Conservation (phyloP, 2,797 vertebrate species). For the Pampus argenteus region DNA sequence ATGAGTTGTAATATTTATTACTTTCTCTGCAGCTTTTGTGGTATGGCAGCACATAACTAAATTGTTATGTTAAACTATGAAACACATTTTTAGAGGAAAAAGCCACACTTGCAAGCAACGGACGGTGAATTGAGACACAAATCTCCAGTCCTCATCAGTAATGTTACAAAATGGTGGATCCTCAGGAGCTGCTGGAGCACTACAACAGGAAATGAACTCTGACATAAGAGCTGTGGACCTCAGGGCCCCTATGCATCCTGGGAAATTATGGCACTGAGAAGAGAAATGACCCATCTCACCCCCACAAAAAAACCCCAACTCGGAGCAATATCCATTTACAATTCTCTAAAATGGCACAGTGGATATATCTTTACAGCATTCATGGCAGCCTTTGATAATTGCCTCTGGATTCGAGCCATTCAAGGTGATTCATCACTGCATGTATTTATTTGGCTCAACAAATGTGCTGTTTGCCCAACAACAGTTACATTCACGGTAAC, state of each 20-base stretch:
- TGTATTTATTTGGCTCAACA: conserved; percentile 49
- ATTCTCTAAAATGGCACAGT: conserved; percentile 46
- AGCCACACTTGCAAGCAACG: neutral
- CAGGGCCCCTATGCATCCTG: conserved; percentile 79
- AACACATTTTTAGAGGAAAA: conserved; percentile 11
- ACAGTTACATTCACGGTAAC: conserved; percentile 55
- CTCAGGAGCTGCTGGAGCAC: conserved; percentile 68
- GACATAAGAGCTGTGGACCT: conserved; percentile 81
- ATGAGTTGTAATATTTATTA: conserved; percentile 7
- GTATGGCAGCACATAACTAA: neutral
- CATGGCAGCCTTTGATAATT: conserved; percentile 25
- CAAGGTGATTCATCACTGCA: conserved; percentile 50
- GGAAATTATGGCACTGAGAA: conserved; percentile 79
- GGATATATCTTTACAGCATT: conserved; percentile 28
- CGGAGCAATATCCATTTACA: conserved; percentile 52
- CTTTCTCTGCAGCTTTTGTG: neutral
- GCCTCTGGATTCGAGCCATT: conserved; percentile 33
- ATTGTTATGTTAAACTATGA: neutral
- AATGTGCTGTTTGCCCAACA: conserved; percentile 58
- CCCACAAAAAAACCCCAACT: conserved; percentile 50
- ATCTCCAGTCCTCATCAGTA: conserved; percentile 48
- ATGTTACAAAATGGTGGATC: conserved; percentile 81
- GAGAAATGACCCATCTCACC: conserved; percentile 70
- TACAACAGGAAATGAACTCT: conserved; percentile 85
- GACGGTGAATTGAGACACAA: conserved; percentile 29